Conservation (phyloP, 2,888 invertebrate species). For the Hirudinaria manillensis region DNA sequence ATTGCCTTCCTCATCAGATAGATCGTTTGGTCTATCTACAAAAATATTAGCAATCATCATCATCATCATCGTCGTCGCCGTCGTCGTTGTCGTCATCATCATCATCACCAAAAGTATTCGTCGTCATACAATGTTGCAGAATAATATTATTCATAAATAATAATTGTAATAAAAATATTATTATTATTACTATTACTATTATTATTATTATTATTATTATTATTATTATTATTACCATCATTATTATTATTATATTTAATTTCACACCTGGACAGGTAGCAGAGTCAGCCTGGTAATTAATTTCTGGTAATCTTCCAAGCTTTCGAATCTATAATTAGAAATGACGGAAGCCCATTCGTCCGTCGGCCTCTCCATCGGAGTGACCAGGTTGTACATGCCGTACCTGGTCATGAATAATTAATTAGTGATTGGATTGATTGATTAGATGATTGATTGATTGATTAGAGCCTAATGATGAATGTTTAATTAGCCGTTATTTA, state of each 20-base stretch:
- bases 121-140: too few relatives aligned
- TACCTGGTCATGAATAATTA: constrained; percentile 5
- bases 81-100: too few relatives aligned
- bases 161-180: too few relatives aligned
- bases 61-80: too few relatives aligned
- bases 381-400: constrained; percentile 27
- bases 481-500: not conserved
- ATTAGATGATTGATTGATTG: too few relatives aligned
- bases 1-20: not conserved
- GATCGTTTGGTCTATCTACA: not conserved
- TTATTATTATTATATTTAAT: too few relatives aligned
- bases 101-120: too few relatives aligned
- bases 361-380: constrained; percentile 20
- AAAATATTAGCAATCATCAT: not conserved
- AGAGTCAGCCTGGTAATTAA: not conserved
- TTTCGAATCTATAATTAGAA: constrained; percentile 8
- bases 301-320: not conserved
- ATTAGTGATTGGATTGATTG: too few relatives aligned
- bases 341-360: constrained; percentile 6
- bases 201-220: too few relatives aligned
- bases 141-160: too few relatives aligned
- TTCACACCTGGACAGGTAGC: not conserved
- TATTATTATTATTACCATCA: too few relatives aligned
- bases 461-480: constrained; percentile 2
- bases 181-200: too few relatives aligned